Conservation (phyloP, 2,888 invertebrate species). For the Agrochola circellaris region DNA sequence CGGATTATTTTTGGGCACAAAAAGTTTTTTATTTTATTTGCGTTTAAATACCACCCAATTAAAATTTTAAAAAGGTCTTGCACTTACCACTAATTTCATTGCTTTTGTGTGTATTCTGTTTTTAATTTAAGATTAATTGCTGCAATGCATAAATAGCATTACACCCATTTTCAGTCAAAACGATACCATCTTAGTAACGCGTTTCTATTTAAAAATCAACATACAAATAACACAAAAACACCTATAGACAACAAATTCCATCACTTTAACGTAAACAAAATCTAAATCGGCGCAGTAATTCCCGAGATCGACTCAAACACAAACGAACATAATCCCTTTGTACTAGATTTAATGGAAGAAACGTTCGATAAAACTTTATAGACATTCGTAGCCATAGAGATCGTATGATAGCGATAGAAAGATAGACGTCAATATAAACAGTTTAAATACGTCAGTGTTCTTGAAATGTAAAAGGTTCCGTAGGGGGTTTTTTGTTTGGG, state of each 20-base stretch:
- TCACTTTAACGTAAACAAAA: constrained; percentile 33
- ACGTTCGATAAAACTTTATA: constrained; percentile 52
- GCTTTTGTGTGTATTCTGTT: too few relatives aligned
- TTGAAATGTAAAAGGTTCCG: constrained; percentile 21
- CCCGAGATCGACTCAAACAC: constrained; percentile 25
- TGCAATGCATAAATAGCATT: too few relatives aligned
- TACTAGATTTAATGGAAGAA: constrained; percentile 44
- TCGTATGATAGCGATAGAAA: constrained; percentile 31
- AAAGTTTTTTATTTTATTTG: too few relatives aligned
- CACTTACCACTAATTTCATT: too few relatives aligned
- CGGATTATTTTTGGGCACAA: too few relatives aligned
- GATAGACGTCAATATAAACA: constrained; percentile 42
- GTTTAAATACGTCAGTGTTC: constrained; percentile 24
- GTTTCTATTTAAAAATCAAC: background rate
- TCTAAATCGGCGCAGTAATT: constrained; percentile 50
- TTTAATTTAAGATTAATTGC: too few relatives aligned
- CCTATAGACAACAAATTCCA: constrained; percentile 13
- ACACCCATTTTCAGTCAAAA: too few relatives aligned
- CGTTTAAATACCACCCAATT: too few relatives aligned
- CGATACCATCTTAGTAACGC: too few relatives aligned
- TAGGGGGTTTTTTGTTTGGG: background rate
- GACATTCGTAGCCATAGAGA: constrained; percentile 55
- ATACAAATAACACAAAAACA: constrained; percentile 2
- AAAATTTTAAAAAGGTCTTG: too few relatives aligned
- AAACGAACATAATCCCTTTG: constrained; percentile 44